A percentile compares a stretch with the other conserved stretches of the same genome.
Conservation (phyloP, 1,140 invertebrate genomes). For the Tetramorium alpestre region DNA sequence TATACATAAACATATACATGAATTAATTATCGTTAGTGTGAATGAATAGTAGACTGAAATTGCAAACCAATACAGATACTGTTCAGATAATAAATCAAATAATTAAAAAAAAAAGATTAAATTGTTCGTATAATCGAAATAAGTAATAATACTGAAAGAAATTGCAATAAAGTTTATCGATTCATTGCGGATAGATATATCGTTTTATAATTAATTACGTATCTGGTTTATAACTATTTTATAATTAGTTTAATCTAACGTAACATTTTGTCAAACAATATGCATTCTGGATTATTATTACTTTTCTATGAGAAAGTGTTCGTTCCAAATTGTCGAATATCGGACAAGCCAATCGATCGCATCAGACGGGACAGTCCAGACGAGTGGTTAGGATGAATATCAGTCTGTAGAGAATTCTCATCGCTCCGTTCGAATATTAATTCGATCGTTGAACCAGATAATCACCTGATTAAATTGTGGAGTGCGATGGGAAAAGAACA, state of each 20-base stretch:
- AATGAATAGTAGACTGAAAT: not conserved
- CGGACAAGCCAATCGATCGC: slow-evolving; percentile 25
- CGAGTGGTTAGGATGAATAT: slow-evolving; percentile 34
- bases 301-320: slow-evolving; percentile 7
- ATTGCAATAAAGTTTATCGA: not conserved
- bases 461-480: slow-evolving; percentile 69
- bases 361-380: not conserved
- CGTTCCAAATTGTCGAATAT: slow-evolving; percentile 20
- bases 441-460: slow-evolving; percentile 67
- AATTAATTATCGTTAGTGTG: not conserved
- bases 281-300: not conserved
- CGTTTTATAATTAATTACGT: not conserved
- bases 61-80: not conserved
- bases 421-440: slow-evolving; percentile 65
- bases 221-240: not conserved
- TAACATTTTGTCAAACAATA: not conserved
- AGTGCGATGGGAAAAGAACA: slow-evolving; percentile 31
- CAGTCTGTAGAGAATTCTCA: slow-evolving; percentile 38
- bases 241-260: not conserved
- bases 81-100: not conserved
- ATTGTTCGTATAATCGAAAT: not conserved
- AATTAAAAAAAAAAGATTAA: not conserved
- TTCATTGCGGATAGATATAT: not conserved
- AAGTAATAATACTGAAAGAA: not conserved
- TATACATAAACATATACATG: too few species aligned